A percentile compares a stretch with the other conserved stretches of the same genome.
phyloP scores from a whole-genome alignment of 1,140 invertebrate genomes.

The Sycobia sp. region DNA sequence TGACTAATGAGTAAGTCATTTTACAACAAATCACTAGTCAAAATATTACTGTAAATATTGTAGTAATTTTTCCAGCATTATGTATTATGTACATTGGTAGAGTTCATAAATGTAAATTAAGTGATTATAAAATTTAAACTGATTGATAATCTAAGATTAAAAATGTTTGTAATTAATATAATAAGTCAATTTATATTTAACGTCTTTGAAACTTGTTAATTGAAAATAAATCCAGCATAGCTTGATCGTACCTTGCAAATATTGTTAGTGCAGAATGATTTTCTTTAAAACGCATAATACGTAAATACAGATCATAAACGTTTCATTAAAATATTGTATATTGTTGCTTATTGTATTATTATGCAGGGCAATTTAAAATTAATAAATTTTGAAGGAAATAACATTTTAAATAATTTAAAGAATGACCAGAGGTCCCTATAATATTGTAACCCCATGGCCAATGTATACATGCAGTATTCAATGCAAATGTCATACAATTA shows the following conservation, averaged over 20 bases:
- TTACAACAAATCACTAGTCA: slow-evolving; percentile 24
- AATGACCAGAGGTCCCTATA: slow-evolving; percentile 19
- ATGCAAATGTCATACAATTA: slow-evolving; percentile 20
- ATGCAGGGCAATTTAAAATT: slow-evolving; percentile 25
- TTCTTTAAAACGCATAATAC: slow-evolving; percentile 22
- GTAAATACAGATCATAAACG: slow-evolving; percentile 27
- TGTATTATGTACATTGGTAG: slow-evolving; percentile 19
- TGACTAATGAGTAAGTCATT: slow-evolving; percentile 24
- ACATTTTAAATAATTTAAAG: slow-evolving; percentile 23
- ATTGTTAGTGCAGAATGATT: slow-evolving; percentile 10
- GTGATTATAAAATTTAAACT: slow-evolving; percentile 27
- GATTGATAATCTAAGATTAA: slow-evolving; percentile 18
- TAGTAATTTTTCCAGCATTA: slow-evolving; percentile 33
- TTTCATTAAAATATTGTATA: slow-evolving; percentile 35
- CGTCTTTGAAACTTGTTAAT: slow-evolving; percentile 15
- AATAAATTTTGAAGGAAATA: slow-evolving; percentile 7
- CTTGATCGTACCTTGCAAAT: slow-evolving; percentile 38
- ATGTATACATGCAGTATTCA: slow-evolving; percentile 30
- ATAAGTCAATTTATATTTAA: slow-evolving; percentile 33
- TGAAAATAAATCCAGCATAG: slow-evolving; percentile 36
- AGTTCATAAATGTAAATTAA: slow-evolving; percentile 18
- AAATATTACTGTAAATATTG: slow-evolving; percentile 36
- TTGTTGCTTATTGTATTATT: slow-evolving; percentile 42
- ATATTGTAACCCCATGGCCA: slow-evolving; percentile 22
- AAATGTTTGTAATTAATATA: slow-evolving; percentile 24